Base-by-base conservation (phyloP, 2,888 invertebrate genomes). In the Norana najaformis region DNA sequence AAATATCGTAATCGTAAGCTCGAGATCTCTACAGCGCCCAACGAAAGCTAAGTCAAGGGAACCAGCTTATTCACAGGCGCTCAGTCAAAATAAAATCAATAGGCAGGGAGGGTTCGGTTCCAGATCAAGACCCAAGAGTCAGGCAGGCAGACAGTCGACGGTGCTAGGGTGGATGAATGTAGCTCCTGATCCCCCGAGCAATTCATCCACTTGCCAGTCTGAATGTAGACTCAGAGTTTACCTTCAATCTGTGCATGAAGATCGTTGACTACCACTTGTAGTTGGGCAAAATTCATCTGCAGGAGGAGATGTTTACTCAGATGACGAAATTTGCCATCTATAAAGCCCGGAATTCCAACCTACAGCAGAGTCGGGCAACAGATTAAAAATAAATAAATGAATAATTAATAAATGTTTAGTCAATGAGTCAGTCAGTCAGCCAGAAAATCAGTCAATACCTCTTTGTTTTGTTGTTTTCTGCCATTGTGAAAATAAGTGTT, bases 201-300 rank as follows among this genome's bases (percentile, higher is more conserved):
- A n/a, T 69, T 11, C 69, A n/a, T 69, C 30, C n/a, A n/a, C 30
- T n/a, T n/a, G 11, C n/a, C 69, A 13, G 11, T 69, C 69, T 69
- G 69, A 69, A n/a, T 30, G 30, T n/a, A 23, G 23, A 85, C 23
- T 8, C 8, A 36, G 37, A 85, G 90, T 91, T 94, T 94, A 96
- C 96, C 95, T 95, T 98, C 98, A 94, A 98, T 98, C 96, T 98
- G 97, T 90, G 97, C 97, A 95, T 98, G 98, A 91, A 98, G 96
- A 95, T 98, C 98, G 95, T 98, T 98, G 91, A 98, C 98, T 93
- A 98, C 97, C 91, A 98, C 97, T 96, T 98, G 97, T 91, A 98
- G 95, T 95, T 98, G 98, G 82, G 98, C 97, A 91, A 98, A 96
- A 95, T 98, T 98, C 97, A 98, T 97, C 94, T 98, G 97, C 38